Conservation (phyloP, 2,888 invertebrate species). For the Epistrophella euchroma region DNA sequence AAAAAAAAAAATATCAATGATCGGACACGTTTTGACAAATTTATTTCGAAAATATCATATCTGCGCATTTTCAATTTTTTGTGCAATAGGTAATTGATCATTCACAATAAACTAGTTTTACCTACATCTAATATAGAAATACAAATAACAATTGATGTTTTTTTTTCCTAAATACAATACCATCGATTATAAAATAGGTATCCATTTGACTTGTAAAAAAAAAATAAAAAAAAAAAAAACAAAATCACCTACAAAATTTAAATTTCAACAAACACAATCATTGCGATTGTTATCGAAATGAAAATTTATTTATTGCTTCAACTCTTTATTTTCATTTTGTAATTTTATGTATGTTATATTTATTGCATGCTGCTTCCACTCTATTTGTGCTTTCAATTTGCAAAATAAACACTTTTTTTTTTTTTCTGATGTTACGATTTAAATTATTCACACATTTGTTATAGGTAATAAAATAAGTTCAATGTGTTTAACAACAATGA, state of each 20-base stretch:
- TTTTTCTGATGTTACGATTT: background rate
- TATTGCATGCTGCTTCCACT: constrained; percentile 31
- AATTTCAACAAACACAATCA: constrained; percentile 32
- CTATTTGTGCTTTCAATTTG: constrained; percentile 51
- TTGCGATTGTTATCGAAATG: constrained; percentile 48
- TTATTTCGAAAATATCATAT: background rate
- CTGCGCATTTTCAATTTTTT: background rate
- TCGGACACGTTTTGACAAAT: background rate
- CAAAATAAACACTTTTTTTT: constrained; percentile 60
- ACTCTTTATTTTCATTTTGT: constrained; percentile 46
- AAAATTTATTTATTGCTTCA: constrained; percentile 43
- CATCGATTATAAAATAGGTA: constrained; percentile 15
- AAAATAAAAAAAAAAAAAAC: background rate
- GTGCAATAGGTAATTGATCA: background rate
- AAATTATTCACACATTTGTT: constrained; percentile 24
- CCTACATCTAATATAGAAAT: background rate
- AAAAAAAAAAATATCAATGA: background rate
- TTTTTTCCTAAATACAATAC: background rate
- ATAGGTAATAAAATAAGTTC: constrained; percentile 1
- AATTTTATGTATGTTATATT: constrained; percentile 29
- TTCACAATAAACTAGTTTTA: constrained; percentile 10
- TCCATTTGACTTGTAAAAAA: background rate
- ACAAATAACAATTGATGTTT: background rate
- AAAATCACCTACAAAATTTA: constrained; percentile 1
- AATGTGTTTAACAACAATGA: constrained; percentile 24